Base-by-base conservation (phyloP, 2,888 invertebrate genomes). In the Onchidella celtica region DNA sequence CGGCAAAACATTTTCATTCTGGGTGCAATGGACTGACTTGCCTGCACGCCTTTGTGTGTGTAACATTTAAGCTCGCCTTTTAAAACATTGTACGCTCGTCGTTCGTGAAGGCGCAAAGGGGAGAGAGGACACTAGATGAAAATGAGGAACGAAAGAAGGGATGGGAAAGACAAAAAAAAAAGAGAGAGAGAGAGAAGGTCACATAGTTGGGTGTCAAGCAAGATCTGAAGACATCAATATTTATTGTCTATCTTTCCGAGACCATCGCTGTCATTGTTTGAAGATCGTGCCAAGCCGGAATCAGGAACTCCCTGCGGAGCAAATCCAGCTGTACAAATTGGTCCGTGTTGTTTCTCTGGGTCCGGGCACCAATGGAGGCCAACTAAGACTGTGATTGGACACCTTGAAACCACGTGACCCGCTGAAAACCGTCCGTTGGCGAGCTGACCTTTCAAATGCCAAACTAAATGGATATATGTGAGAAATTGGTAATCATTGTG, bases 341-440 rank as follows among this genome's bases (percentile, higher is more conserved):
- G 40, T 9, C 24, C 24, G 11, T 69, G 69, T 69, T 69, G 24
- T 38, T 32, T 66, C 66, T 11, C 27, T 3, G 14, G 32, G 14
- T 66, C 32, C 27, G 36, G 40, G 69, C 40, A 21, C 36, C 24
- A 21, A 36, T 11, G 38, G 36, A n/a, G 17, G 69, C 36, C 21
- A 4, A 9, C 36, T 24, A 11, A 27, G 29, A 14, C 9, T 11
- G 21, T 66, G 66, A 66, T 66, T 66, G 66, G 66, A 66, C 69
- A 69, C 40, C 36, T 69, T 36, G 69, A 17, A 24, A 69, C 69
- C 69, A 69, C 69, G 69, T 69, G 69, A 69, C 38, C 3, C n/a
- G 69, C 38, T 24, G 69, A 38, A 11, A 21, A 3, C 14, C n/a
- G 29, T 34, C 29, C 14, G 14, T 6, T 29, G 9, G 29, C 27